Evolutionary conservation across 1,140 invertebrate species (phyloP), one percentile per base, ranked within the genome.

Genomic region (Drosophila grimshawi): DNA sequence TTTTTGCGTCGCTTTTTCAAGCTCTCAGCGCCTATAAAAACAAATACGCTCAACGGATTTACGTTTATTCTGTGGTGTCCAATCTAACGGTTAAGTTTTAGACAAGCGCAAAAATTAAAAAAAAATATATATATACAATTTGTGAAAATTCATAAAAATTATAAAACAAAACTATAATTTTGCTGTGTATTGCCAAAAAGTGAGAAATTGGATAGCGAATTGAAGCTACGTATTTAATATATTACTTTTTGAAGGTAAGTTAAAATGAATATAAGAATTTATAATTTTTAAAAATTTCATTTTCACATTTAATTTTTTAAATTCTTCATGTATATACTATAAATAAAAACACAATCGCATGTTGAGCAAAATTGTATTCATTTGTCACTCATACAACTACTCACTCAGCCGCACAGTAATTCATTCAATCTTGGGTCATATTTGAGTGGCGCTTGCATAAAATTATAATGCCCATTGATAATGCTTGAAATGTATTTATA

Each of bases 1-100:
- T 86, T 83, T 43, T 63, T 61, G 46, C 71, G 72, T 70, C 66
- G 71, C 56, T 63, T 76, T 77, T 68, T 49, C 46, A 66, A 64
- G 59, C 66, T 41, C 51, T 53, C 73, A 60, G 27, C 62, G 77
- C 77, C 83, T 88, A 88, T 88, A 88, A 78, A 88, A 88, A 83
- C 76, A 88, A 88, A 83, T 83, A 80, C 66, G 60, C 74, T 52
- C 80, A 66, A 72, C 80, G 83, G 85, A 88, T 80, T 83, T 89
- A 77, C 80, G 80, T 89, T 88, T 88, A 88, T 88, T 88, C 80
- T 74, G 77, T 80, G 80, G 62, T 89, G 85, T 82, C 71, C 77
- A 79, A 80, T 49, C 82, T 74, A 82, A 86, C 83, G 83, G 72
- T 74, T 70, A 80, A 77, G 49, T 46, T 56, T 70, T 77, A 32